Evolutionary conservation across 35 echinoderm and acorn worm genomes (phyloP).

Genomic region (Amphiura filiformis): DNA sequence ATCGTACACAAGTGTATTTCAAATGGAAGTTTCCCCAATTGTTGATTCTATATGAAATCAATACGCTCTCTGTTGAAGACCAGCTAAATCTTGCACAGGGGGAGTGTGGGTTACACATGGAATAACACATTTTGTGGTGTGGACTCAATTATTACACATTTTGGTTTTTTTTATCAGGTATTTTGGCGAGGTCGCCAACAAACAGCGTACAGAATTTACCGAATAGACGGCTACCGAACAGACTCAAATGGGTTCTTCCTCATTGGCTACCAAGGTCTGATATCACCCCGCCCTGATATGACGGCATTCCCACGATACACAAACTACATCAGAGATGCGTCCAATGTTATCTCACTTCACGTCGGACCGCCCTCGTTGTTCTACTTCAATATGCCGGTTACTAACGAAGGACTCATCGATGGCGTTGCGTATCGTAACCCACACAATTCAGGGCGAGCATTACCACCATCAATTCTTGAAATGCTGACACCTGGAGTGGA

Average conservation of each 20-base stretch:
- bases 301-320: conserved; percentile 22
- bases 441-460: background rate
- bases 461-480: background rate
- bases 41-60: too few species aligned
- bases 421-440: conserved; percentile 37
- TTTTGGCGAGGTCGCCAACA: conserved; percentile 10
- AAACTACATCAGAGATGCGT: conserved; percentile 32
- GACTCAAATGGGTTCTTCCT: conserved; percentile 85
- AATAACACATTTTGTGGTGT: too few species aligned
- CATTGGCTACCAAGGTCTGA: conserved; percentile 54
- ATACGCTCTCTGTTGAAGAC: too few species aligned
- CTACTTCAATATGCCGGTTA: background rate
- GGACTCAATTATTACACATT: too few species aligned
- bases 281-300: conserved; percentile 61
- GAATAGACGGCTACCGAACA: conserved; percentile 48
- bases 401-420: conserved; percentile 55
- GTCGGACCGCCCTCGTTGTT: conserved; percentile 10
- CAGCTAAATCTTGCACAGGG: too few species aligned
- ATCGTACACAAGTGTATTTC: too few species aligned
- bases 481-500: background rate
- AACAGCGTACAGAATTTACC: conserved; percentile 3
- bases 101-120: too few species aligned
- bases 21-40: too few species aligned
- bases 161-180: background rate
- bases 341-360: conserved; percentile 55